Percentiles rank a stretch among this genome's conserved stretches.
Conservation (phyloP, 1,140 invertebrate genomes). For the Diabrotica virgifera region DNA sequence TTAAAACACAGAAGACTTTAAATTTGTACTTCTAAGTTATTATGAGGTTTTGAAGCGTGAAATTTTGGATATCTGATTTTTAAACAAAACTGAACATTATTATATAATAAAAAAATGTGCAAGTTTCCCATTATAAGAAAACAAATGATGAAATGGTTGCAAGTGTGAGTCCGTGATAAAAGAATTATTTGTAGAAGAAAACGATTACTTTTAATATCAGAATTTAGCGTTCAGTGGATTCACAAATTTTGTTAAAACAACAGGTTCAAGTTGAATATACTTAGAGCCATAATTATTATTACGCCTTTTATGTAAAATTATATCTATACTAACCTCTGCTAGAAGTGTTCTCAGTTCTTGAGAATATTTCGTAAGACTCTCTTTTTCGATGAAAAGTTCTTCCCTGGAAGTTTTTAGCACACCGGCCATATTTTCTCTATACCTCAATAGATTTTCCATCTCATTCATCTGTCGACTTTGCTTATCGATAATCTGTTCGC, state of each 20-base stretch:
- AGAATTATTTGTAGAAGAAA: too few species aligned
- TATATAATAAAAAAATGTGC: too few species aligned
- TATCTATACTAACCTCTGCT: constrained; percentile 30
- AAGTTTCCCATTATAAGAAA: too few species aligned
- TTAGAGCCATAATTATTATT: background rate
- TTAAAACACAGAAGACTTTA: too few species aligned
- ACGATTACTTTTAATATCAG: too few species aligned
- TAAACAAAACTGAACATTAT: too few species aligned
- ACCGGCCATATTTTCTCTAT: constrained; percentile 37
- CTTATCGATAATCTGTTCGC: constrained; percentile 34
- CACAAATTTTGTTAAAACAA: background rate
- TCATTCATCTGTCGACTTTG: constrained; percentile 37
- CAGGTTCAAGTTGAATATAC: background rate
- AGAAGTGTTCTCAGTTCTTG: constrained; percentile 35
- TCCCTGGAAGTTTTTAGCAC: constrained; percentile 41
- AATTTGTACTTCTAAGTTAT: too few species aligned
- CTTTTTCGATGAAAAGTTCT: constrained; percentile 39
- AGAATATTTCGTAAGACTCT: constrained; percentile 40
- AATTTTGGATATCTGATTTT: too few species aligned
- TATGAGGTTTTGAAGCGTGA: too few species aligned
- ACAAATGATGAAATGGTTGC: too few species aligned
- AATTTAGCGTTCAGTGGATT: too few species aligned
- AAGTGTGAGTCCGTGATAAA: too few species aligned
- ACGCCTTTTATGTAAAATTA: background rate
- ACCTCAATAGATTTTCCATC: constrained; percentile 40